Evolutionary conservation across 2,797 vertebrate genomes (phyloP), one percentile per base, ranked within the genome.

Genomic region (Microctenopoma lineatum): DNA sequence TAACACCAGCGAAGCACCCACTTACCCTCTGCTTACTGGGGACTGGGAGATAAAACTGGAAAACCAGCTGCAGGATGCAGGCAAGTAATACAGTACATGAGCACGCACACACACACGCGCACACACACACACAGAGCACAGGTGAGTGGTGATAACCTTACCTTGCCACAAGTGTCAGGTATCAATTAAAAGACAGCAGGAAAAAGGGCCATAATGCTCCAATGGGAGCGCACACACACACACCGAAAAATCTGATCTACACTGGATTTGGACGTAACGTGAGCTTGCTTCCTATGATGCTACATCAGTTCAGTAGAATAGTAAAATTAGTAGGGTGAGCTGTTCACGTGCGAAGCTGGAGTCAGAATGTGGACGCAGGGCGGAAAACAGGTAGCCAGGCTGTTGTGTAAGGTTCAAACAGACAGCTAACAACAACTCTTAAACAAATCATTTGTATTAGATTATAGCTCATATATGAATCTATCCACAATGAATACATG

Each of bases 61-160:
- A 50, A 70, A 71, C 56, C 83, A 86, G 80, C 81, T 87, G 83
- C 76, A 59, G 67, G 74, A 57, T 55, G 61, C 13, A 51, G 16
- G 12, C 34, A 26, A 18, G 25, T 18, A 46, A 59, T 45, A 53
- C 6, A 59, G 26, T 38, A 41, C 63, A 76, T 56, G 21, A 18
- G 52, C 36, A 42, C 15, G 18, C 36, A 66, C 29, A 53, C 27
- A 58, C 45, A 53, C 62, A 21, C 21, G 61, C 29, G 47, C 27
- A 58, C 45, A 53, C 62, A 64, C n/a, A 45, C 57, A 69, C 52
- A 26, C 36, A 58, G 18, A 52, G n/a, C 57, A 64, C 67, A 77
- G 55, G 71, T 71, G 71, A 62, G 64, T 12, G n/a, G 18, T 3
- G 61, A 44, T 65, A 59, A 48, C 32, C 36, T 61, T 39, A 53